These are phyloP conservation scores for Aricia agestis DNA, from an alignment of 1,140 invertebrate species.

Conservation along the genomic window DNA sequence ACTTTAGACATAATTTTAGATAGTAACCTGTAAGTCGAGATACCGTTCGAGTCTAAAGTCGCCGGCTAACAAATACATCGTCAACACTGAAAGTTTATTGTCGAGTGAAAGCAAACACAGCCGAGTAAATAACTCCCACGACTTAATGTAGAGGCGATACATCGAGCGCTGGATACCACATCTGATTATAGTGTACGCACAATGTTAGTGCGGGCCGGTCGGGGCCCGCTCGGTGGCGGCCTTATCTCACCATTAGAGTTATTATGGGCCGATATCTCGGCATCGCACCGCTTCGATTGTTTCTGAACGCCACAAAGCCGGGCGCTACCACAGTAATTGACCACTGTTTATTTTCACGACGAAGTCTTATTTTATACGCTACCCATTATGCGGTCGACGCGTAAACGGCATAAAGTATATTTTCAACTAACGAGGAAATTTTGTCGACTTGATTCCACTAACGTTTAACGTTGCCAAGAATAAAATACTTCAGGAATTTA, in stretches of 20 bases:
- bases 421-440: conserved; percentile 39
- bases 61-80: conserved; percentile 16
- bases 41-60: conserved; percentile 16
- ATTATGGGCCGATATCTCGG: conserved; percentile 67
- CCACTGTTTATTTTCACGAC: conserved; percentile 67
- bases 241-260: conserved; percentile 74
- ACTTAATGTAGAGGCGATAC: conserved; percentile 22
- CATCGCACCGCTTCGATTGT: conserved; percentile 72
- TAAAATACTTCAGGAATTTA: too few relatives aligned
- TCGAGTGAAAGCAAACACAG: conserved; percentile 21
- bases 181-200: conserved; percentile 46
- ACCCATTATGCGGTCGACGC: conserved; percentile 39
- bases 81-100: conserved; percentile 22
- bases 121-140: conserved; percentile 21
- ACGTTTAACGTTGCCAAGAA: too few relatives aligned
- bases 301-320: conserved; percentile 63
- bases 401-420: conserved; percentile 36
- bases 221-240: conserved; percentile 53
- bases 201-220: conserved; percentile 42
- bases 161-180: conserved; percentile 28
- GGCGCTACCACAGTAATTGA: conserved; percentile 67
- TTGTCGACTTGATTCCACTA: not conserved
- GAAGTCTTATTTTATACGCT: conserved; percentile 62
- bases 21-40: not conserved
- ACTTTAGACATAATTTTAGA: not conserved